Base-by-base conservation (phyloP, 2,113 vertebrate genomes). In the Gnathonemus longibarbis region DNA sequence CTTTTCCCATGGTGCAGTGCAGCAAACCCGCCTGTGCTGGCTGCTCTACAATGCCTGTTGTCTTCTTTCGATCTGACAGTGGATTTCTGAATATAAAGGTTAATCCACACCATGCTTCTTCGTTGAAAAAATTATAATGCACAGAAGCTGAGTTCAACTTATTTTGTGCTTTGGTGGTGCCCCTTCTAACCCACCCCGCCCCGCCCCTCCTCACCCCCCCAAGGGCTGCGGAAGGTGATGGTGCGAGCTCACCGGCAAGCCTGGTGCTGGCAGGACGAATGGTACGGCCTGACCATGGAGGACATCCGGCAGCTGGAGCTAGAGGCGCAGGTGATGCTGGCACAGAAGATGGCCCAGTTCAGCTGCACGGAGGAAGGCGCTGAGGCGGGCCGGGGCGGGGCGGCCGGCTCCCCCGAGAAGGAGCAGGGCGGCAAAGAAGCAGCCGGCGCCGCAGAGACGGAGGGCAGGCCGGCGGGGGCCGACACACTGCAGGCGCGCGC, bases 211-310 rank as follows among this genome's bases (percentile, higher is more conserved):
- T 3, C 53, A 9, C 91, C 50, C 62, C 58, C 88, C 27, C 45
- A 95, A 99, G 98, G 97, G 39, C 94, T 99, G 39, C 95, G 98
- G 94, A 99, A 98, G 93, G 98, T 99, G 90, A 99, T 99, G 98
- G 97, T 99, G 27, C 95, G 97, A 62, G 98, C 98, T 24, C 98
- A 99, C 94, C 96, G 98, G 45, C 98, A 99, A 95, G 98, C 98
- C 21, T 99, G 98, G 98, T 99, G 98, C 94, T 99, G 98, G 98
- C 98, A 99, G 95, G 98, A 99, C 0, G 98, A 99, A 66, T 99
- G 98, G 98, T 98, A 96, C 0, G 98, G 98, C 83, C 96, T 99
- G 91, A 99, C 96, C 93, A 99, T 99, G 1, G 98, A 99, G 92
- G 97, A 99, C 93, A 99, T 99, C 94, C 94, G 98, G 89, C 97